Conservation (phyloP, 1,140 invertebrate species). For the Cylas formicarius region DNA sequence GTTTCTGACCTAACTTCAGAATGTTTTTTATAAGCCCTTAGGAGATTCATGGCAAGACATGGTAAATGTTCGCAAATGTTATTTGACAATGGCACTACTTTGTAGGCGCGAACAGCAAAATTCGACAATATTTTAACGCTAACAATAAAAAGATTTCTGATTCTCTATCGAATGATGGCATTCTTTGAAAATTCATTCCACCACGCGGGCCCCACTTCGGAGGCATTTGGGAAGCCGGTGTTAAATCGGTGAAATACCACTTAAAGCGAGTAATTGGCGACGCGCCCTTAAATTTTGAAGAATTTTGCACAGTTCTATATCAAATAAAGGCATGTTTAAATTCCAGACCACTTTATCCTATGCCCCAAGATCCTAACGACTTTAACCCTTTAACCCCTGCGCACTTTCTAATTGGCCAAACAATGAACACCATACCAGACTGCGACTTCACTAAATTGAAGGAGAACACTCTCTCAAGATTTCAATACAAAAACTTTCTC, state of each 20-base stretch:
- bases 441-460: too few relatives aligned
- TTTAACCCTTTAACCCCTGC: conserved; percentile 32
- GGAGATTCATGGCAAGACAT: conserved; percentile 1
- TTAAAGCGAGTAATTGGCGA: conserved; percentile 13
- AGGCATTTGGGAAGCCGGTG: conserved; percentile 30
- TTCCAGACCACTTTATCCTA: conserved; percentile 21
- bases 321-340: conserved; percentile 27
- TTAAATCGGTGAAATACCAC: conserved; percentile 21
- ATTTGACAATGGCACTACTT: conserved; percentile 7
- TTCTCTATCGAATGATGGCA: not conserved
- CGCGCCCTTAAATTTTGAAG: conserved; percentile 17
- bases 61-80: not conserved
- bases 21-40: conserved; percentile 2
- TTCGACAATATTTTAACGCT: not conserved
- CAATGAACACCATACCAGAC: too few relatives aligned
- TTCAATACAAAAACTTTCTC: too few relatives aligned
- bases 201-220: conserved; percentile 30
- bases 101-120: not conserved
- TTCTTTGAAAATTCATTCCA: conserved; percentile 33
- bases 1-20: too few relatives aligned
- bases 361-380: conserved; percentile 17
- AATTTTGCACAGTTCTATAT: conserved; percentile 14
- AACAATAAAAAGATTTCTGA: conserved; percentile 1
- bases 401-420: conserved; percentile 34
- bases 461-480: too few relatives aligned